Evolutionary conservation across 2,113 vertebrate species (phyloP).

Genomic region (Alethe castanea): DNA sequence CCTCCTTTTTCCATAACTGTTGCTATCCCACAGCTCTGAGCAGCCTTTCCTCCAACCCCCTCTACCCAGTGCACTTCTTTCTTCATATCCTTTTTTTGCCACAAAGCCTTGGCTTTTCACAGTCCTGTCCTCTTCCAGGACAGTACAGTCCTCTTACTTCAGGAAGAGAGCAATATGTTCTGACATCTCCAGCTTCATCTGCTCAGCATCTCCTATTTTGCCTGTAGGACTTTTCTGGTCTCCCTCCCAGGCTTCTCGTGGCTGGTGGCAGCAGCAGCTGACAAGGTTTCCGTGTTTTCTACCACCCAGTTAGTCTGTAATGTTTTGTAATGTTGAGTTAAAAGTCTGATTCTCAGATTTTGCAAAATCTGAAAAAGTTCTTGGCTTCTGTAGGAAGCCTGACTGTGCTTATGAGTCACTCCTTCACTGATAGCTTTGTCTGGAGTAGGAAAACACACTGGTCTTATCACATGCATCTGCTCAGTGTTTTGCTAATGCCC

Average conservation of each 20-base stretch:
- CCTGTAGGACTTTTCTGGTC: neutral
- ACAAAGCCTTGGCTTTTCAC: neutral
- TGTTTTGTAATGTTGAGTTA: neutral
- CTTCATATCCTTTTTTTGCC: neutral
- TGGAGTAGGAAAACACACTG: neutral
- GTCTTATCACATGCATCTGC: neutral
- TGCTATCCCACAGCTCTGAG: neutral
- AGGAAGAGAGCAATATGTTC: neutral
- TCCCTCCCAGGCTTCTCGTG: neutral
- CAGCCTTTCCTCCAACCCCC: neutral
- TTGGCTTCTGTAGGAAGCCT: neutral
- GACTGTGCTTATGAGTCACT: neutral
- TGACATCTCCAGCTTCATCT: neutral
- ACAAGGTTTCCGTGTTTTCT: neutral
- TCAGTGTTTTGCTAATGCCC: neutral
- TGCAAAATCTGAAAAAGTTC: neutral
- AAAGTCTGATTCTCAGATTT: neutral
- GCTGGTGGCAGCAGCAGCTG: neutral
- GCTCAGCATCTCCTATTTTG: neutral
- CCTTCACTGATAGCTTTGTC: neutral
- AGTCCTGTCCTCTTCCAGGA: neutral
- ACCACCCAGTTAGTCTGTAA: neutral
- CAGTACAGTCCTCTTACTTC: neutral
- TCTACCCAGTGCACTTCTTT: neutral
- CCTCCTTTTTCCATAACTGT: neutral